Percentiles rank a stretch among this genome's conserved stretches.
Evolutionary conservation across 1,140 invertebrate species (phyloP).

Genomic region (Argopecten irradians): DNA sequence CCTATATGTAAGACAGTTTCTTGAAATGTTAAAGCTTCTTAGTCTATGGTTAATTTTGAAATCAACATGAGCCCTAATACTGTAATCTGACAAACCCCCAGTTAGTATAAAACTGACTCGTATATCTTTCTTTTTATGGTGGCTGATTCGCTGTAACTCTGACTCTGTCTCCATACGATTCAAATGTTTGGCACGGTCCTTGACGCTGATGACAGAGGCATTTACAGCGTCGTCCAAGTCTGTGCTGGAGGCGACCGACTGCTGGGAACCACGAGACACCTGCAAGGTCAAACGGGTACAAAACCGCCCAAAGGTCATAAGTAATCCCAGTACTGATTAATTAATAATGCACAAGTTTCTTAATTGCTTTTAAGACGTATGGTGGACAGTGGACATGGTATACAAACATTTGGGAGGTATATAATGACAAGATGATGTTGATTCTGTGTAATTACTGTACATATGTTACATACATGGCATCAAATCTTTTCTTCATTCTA

Average conservation of each 20-base stretch:
- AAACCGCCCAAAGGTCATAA: constrained; percentile 14
- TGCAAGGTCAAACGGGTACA: constrained; percentile 45
- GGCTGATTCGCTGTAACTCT: constrained; percentile 78
- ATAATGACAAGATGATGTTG: too few species aligned
- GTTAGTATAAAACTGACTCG: background rate
- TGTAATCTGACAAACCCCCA: background rate
- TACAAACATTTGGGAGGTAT: too few species aligned
- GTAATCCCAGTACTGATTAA: background rate
- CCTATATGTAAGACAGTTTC: background rate
- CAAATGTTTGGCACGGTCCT: constrained; percentile 93
- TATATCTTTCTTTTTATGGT: constrained; percentile 15
- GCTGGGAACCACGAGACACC: constrained; percentile 50
- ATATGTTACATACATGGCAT: too few species aligned
- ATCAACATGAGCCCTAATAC: background rate
- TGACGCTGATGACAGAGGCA: constrained; percentile 84
- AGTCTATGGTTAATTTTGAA: background rate
- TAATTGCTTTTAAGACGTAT: too few species aligned
- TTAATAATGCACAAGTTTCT: background rate
- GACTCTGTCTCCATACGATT: constrained; percentile 91
- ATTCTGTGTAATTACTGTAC: too few species aligned
- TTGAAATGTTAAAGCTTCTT: background rate
- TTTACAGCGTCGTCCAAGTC: constrained; percentile 57
- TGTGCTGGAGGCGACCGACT: constrained; percentile 30
- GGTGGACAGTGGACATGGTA: too few species aligned
- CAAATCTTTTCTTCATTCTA: too few species aligned